These are phyloP conservation scores for Clamator glandarius DNA, from an alignment of 2,797 vertebrate species.

Conservation along the genomic window DNA sequence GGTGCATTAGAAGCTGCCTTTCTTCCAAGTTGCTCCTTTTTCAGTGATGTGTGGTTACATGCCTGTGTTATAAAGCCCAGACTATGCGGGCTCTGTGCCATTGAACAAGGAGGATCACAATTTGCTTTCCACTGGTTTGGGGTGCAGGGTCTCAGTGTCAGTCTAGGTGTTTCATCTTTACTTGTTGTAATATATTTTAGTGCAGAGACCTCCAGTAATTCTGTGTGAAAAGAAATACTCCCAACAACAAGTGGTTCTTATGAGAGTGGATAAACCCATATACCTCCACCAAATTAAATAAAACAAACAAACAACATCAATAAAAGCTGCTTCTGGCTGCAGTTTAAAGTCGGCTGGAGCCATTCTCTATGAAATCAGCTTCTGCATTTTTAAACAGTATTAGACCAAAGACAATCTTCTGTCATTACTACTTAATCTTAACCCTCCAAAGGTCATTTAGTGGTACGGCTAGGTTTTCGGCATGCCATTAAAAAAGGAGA, in stretches of 20 bases:
- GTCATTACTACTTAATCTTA: constrained; percentile 55
- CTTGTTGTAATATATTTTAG: neutral
- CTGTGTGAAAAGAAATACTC: neutral
- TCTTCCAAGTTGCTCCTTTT: neutral
- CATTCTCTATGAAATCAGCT: neutral
- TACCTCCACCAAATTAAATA: neutral
- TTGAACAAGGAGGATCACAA: neutral
- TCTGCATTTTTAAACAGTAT: constrained; percentile 30
- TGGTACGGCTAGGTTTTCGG: neutral
- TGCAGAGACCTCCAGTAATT: neutral
- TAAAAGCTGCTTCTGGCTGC: neutral
- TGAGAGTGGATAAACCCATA: neutral
- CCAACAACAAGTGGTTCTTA: neutral
- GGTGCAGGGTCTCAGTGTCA: neutral
- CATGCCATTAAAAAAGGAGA: constrained; percentile 30
- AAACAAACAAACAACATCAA: neutral
- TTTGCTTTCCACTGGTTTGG: neutral
- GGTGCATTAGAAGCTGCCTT: neutral
- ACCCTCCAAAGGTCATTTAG: constrained; percentile 18
- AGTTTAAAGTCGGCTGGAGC: constrained; percentile 32
- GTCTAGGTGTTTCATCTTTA: neutral
- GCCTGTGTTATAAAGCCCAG: neutral
- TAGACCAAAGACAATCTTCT: constrained; percentile 45
- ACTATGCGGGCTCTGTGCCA: neutral
- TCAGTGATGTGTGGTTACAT: accelerated